A percentile compares a stretch with the other conserved stretches of the same genome.
These are phyloP conservation scores for Napeogenes sylphis DNA, from an alignment of 2,888 invertebrate genomes.

Conservation along the genomic window DNA sequence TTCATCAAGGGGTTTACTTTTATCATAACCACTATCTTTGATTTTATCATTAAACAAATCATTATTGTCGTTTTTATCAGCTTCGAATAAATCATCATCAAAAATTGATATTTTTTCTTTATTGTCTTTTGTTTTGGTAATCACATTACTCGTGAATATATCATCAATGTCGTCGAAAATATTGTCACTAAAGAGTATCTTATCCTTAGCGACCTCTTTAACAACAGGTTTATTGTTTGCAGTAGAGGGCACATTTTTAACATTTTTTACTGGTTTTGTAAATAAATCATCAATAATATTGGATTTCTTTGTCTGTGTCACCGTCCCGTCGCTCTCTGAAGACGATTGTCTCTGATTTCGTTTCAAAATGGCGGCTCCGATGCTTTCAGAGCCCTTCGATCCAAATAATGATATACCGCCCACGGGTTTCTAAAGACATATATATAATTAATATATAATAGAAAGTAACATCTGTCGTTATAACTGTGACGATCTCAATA, in stretches of 20 bases:
- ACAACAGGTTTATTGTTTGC: conserved; percentile 7
- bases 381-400: conserved; percentile 56
- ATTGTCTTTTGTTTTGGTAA: conserved; percentile 34
- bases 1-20: conserved; percentile 24
- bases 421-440: conserved; percentile 73
- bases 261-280: conserved; percentile 45
- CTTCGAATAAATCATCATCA: conserved; percentile 45
- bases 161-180: conserved; percentile 71
- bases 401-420: conserved; percentile 80
- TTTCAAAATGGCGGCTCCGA: conserved; percentile 64
- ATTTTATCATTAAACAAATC: conserved; percentile 44
- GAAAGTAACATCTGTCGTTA: too few species aligned
- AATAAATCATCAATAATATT: conserved; percentile 61
- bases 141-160: conserved; percentile 56
- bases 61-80: conserved; percentile 29
- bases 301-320: conserved; percentile 38
- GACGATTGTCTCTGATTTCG: conserved; percentile 54
- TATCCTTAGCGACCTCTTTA: neutral
- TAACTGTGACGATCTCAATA: too few species aligned
- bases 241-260: conserved; percentile 27
- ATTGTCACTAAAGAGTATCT: conserved; percentile 54
- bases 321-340: conserved; percentile 38
- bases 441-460: neutral
- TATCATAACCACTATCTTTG: conserved; percentile 40
- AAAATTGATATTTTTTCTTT: conserved; percentile 51